phyloP scores from a whole-genome alignment of 2,888 invertebrate species.

The Belgica antarctica region DNA sequence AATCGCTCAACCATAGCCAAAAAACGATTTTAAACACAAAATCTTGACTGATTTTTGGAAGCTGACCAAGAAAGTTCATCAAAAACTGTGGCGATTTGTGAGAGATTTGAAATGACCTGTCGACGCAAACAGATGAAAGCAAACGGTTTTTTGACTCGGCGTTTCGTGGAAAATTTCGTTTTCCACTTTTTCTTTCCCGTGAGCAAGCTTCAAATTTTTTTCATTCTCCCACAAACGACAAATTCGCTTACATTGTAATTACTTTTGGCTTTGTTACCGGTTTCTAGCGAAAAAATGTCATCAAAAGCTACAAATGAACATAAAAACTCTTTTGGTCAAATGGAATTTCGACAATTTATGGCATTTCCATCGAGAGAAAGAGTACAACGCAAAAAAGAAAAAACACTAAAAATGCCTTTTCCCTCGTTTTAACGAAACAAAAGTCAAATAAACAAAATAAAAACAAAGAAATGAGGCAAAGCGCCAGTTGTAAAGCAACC shows the following conservation, averaged over 20 bases:
- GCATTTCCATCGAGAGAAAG: not conserved
- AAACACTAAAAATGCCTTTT: not conserved
- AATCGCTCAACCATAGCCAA: too few species aligned
- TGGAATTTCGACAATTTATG: not conserved
- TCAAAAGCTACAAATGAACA: not conserved
- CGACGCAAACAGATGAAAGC: too few species aligned
- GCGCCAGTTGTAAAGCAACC: conserved; percentile 12
- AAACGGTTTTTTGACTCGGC: too few species aligned
- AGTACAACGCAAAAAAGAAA: not conserved
- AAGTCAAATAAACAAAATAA: too few species aligned
- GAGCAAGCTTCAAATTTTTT: too few species aligned
- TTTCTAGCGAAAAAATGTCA: not conserved
- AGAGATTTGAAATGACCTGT: not conserved
- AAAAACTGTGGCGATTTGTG: not conserved
- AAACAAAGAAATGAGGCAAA: conserved; percentile 22
- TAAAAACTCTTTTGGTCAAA: not conserved
- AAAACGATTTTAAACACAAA: not conserved
- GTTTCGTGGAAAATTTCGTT: too few species aligned
- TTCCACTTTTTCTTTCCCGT: too few species aligned
- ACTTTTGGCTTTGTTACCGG: not conserved
- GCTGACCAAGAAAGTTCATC: not conserved
- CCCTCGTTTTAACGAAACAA: too few species aligned
- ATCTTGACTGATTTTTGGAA: not conserved
- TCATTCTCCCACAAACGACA: not conserved
- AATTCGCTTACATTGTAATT: conserved; percentile 3